phyloP scores from a whole-genome alignment of 2,113 vertebrate genomes.

The Tenebrosternarchus preto region DNA sequence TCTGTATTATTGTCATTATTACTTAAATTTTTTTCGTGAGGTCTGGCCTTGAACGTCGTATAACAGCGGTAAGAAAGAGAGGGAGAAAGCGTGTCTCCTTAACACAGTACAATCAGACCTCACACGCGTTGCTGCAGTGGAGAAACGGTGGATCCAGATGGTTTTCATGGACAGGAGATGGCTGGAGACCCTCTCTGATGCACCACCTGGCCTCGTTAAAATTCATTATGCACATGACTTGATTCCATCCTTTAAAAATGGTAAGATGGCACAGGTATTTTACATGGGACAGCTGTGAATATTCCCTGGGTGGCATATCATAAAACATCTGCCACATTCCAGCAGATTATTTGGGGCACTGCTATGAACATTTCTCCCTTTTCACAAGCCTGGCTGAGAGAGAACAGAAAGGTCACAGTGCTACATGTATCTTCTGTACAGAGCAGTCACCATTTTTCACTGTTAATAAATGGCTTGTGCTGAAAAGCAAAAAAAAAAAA shows the following conservation, averaged over 20 bases:
- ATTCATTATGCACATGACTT: too few species aligned
- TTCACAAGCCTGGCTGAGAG: neutral
- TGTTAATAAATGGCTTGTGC: conserved; percentile 1
- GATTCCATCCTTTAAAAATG: neutral
- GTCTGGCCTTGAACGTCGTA: too few species aligned
- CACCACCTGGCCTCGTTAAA: too few species aligned
- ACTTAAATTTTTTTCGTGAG: too few species aligned
- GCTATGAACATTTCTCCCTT: neutral
- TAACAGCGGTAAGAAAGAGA: too few species aligned
- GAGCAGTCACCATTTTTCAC: conserved; percentile 3
- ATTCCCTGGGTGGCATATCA: neutral
- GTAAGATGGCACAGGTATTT: neutral
- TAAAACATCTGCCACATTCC: neutral
- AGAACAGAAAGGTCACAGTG: conserved; percentile 35
- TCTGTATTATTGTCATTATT: too few species aligned
- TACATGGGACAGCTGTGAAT: neutral
- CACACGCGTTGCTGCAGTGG: too few species aligned
- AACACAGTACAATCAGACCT: too few species aligned
- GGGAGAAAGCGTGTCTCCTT: too few species aligned
- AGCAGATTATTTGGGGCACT: neutral
- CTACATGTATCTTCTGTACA: conserved; percentile 12
- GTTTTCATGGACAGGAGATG: too few species aligned
- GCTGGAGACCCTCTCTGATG: too few species aligned
- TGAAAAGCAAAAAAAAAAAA: conserved; percentile 14
- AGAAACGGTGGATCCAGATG: too few species aligned